phyloP scores from a whole-genome alignment of 1,140 invertebrate species.

The Lucilia sericata region DNA sequence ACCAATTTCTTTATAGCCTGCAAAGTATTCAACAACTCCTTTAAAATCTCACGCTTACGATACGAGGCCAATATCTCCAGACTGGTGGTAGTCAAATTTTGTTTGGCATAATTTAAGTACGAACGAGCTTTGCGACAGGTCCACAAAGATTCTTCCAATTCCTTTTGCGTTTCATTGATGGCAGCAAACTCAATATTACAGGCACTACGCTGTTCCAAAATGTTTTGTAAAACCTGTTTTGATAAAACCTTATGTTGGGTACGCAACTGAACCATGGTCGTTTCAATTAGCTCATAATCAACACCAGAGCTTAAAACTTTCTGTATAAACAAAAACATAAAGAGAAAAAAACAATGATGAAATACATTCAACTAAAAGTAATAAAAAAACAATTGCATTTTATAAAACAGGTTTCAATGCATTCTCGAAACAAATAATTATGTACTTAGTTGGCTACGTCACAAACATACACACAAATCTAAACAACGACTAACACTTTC shows the following conservation, averaged over 20 bases:
- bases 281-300: conserved; percentile 77
- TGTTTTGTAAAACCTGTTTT: conserved; percentile 90
- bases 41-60: conserved; percentile 83
- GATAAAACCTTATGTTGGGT: conserved; percentile 88
- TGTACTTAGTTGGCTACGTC: neutral
- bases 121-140: conserved; percentile 79
- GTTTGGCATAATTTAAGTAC: conserved; percentile 79
- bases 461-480: conserved; percentile 4
- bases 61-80: conserved; percentile 90
- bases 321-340: conserved; percentile 61
- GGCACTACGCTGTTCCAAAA: conserved; percentile 87
- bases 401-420: conserved; percentile 35
- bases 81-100: conserved; percentile 86
- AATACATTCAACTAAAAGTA: neutral
- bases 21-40: conserved; percentile 81
- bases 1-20: conserved; percentile 84
- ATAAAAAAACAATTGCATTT: neutral
- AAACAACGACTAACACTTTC: neutral
- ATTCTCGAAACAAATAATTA: too few species aligned
- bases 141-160: conserved; percentile 76
- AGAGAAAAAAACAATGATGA: conserved; percentile 24
- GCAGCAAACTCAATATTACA: conserved; percentile 87
- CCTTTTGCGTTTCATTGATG: conserved; percentile 80
- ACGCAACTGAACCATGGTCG: conserved; percentile 75
- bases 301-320: conserved; percentile 73